Evolutionary conservation across 2,797 vertebrate genomes (phyloP).

Genomic region (Pristis pectinata): DNA sequence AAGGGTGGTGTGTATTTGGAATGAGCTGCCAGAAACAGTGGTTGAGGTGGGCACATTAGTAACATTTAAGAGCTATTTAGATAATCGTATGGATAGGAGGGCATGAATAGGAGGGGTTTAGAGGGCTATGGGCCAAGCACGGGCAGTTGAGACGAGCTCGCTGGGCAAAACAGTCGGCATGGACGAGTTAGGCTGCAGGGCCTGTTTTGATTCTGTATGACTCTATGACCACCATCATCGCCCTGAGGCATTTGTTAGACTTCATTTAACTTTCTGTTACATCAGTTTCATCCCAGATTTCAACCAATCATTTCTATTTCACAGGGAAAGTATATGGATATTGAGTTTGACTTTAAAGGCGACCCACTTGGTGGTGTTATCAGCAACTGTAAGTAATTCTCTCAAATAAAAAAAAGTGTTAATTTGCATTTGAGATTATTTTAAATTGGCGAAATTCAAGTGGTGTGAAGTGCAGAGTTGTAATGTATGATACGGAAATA

Average conservation of each 20-base stretch:
- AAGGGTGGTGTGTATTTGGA: too few species aligned
- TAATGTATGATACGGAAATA: neutral
- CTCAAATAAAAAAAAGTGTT: neutral
- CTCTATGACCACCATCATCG: too few species aligned
- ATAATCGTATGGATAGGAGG: too few species aligned
- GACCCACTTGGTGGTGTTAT: conserved; percentile 97
- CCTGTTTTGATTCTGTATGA: too few species aligned
- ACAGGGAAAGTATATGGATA: conserved; percentile 99
- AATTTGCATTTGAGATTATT: neutral
- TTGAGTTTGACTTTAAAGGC: conserved; percentile 98
- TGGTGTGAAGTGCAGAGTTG: neutral
- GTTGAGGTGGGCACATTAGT: too few species aligned
- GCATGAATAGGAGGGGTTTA: too few species aligned
- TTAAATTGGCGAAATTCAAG: neutral
- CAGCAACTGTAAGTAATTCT: conserved; percentile 92
- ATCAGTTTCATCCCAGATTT: conserved; percentile 40
- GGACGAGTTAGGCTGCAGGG: too few species aligned
- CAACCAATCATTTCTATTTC: conserved; percentile 38
- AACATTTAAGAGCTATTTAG: too few species aligned
- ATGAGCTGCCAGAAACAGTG: too few species aligned
- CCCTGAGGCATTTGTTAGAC: neutral
- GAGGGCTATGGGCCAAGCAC: too few species aligned
- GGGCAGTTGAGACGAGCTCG: too few species aligned
- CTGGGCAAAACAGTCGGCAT: too few species aligned
- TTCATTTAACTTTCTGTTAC: conserved; percentile 34